Percentiles rank a stretch among this genome's conserved stretches.
phyloP scores from a whole-genome alignment of 2,797 vertebrate genomes.

The Takifugu rubripes region DNA sequence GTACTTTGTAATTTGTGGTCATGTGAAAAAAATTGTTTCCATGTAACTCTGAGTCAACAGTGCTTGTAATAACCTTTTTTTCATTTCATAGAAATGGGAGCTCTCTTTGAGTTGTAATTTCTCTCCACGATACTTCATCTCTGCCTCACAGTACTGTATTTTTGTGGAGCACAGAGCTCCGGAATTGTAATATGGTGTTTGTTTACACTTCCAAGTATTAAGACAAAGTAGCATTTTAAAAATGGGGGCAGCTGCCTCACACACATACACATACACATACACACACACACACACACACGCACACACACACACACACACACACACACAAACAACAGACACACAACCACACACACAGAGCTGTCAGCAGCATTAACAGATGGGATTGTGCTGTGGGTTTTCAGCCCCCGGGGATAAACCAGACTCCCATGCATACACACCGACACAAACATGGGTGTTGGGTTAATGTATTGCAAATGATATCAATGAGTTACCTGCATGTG shows the following conservation, averaged over 20 bases:
- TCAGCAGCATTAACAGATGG: conserved; percentile 68
- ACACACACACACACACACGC: conserved; percentile 5
- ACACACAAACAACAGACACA: conserved; percentile 9
- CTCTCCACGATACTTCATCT: conserved; percentile 20
- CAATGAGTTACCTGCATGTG: conserved; percentile 48
- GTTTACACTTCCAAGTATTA: conserved; percentile 29
- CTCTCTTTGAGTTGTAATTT: conserved; percentile 27
- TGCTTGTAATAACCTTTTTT: neutral
- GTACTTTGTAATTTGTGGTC: neutral
- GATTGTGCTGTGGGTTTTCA: conserved; percentile 38
- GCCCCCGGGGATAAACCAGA: conserved; percentile 25
- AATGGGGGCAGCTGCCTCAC: conserved; percentile 28
- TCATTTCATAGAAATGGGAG: conserved; percentile 6
- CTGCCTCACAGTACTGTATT: conserved; percentile 19
- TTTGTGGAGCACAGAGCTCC: conserved; percentile 31
- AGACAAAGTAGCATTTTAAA: conserved; percentile 53
- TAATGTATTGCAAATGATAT: conserved; percentile 65
- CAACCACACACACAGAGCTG: conserved; percentile 31
- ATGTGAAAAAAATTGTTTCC: neutral
- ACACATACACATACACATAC: conserved; percentile 12
- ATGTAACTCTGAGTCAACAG: conserved; percentile 9
- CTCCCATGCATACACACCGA: conserved; percentile 24
- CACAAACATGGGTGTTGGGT: conserved; percentile 44
- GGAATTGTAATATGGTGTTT: conserved; percentile 30
- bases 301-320: neutral